These are phyloP conservation scores for Cryptoblepharus egeriae DNA, from an alignment of 2,797 vertebrate species.

Conservation along the genomic window DNA sequence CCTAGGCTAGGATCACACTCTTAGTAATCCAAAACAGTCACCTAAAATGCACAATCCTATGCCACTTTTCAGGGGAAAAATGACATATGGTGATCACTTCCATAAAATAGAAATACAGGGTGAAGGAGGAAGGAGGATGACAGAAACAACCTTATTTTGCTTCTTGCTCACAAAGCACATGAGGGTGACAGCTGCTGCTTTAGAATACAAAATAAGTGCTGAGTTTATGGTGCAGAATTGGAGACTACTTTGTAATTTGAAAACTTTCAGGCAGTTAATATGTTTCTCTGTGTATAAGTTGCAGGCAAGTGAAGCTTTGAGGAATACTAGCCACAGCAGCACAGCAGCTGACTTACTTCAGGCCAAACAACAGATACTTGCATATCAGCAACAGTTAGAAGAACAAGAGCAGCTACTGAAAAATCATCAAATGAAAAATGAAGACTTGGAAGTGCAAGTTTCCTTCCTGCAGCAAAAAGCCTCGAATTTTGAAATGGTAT, in stretches of 20 bases:
- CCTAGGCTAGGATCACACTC: no score
- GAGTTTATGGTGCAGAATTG: neutral
- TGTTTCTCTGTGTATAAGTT: slow-evolving; percentile 77
- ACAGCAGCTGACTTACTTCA: slow-evolving; percentile 92
- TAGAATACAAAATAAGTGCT: neutral
- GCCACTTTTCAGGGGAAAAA: neutral
- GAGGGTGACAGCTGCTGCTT: neutral
- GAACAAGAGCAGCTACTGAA: slow-evolving; percentile 81
- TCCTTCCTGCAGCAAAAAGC: slow-evolving; percentile 81
- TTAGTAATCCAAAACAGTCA: no score
- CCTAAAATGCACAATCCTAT: no score
- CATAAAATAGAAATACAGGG: no score
- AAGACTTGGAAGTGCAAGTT: slow-evolving; percentile 81
- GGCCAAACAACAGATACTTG: slow-evolving; percentile 88
- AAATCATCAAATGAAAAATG: slow-evolving; percentile 78
- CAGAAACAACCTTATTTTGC: neutral
- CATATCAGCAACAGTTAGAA: slow-evolving; percentile 89
- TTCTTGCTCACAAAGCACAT: neutral
- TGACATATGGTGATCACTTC: neutral
- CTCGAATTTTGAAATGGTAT: slow-evolving; percentile 82
- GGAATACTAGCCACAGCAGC: slow-evolving; percentile 92
- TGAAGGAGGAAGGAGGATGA: no score
- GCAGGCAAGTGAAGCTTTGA: slow-evolving; percentile 92
- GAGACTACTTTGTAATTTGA: neutral
- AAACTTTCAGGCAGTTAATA: neutral